A percentile compares a stretch with the other conserved stretches of the same genome.
These are phyloP conservation scores for Rachycentron canadum DNA, from an alignment of 2,797 vertebrate species.

Conservation along the genomic window DNA sequence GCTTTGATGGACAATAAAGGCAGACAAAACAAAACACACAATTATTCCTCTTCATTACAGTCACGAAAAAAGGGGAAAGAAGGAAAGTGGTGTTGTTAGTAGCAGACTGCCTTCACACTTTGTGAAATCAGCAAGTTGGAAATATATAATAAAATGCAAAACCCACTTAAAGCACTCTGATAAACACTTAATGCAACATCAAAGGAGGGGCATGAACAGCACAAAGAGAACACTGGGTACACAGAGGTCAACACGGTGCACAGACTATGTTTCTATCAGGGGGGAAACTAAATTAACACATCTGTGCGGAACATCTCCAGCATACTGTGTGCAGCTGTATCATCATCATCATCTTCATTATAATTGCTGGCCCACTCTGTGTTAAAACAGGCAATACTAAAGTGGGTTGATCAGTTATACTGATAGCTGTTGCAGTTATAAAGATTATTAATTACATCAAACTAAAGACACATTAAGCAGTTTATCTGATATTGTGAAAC, in stretches of 20 bases:
- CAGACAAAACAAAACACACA: constrained; percentile 81
- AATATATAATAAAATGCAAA: constrained; percentile 46
- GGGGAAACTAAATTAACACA: constrained; percentile 14
- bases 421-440: not conserved
- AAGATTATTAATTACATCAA: not conserved
- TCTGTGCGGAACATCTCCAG: constrained; percentile 23
- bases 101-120: constrained; percentile 44
- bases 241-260: constrained; percentile 35
- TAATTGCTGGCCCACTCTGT: constrained; percentile 9
- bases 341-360: not conserved
- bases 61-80: constrained; percentile 59
- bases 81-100: constrained; percentile 66
- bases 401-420: not conserved
- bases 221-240: constrained; percentile 38
- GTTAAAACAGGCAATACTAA: constrained; percentile 5
- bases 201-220: constrained; percentile 20
- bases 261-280: constrained; percentile 30
- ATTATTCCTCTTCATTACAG: constrained; percentile 75
- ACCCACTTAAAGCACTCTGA: constrained; percentile 36
- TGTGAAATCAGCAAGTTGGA: constrained; percentile 36
- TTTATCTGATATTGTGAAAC: not conserved
- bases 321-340: constrained; percentile 16
- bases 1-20: constrained; percentile 79
- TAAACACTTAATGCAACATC: constrained; percentile 40
- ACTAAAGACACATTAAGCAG: not conserved